Conservation (phyloP, 2,888 invertebrate genomes). For the Andrena bucephala region DNA sequence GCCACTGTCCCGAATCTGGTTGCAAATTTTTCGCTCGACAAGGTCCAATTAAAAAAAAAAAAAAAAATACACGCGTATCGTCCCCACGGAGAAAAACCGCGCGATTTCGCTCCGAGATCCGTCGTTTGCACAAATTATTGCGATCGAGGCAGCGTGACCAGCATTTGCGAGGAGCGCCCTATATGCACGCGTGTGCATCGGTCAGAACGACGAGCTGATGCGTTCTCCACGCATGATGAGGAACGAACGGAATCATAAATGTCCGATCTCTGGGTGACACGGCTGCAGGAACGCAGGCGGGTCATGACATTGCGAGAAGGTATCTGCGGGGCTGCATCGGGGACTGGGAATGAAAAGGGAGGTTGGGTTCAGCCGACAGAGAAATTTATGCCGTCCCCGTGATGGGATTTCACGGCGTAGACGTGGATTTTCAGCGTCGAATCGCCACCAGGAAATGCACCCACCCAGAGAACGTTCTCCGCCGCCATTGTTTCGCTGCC, state of each 20-base stretch:
- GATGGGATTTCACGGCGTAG: slow-evolving; percentile 70
- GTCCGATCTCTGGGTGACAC: slow-evolving; percentile 60
- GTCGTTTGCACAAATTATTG: slow-evolving; percentile 32
- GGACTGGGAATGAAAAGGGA: slow-evolving; percentile 48
- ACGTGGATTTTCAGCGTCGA: slow-evolving; percentile 62
- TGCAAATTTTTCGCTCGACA: slow-evolving; percentile 27
- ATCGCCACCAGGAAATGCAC: slow-evolving; percentile 38
- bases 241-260: slow-evolving; percentile 69
- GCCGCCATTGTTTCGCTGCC: slow-evolving; percentile 37
- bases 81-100: not conserved
- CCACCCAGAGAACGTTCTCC: not conserved
- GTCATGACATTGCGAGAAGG: slow-evolving; percentile 62
- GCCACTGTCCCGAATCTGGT: not conserved
- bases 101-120: slow-evolving; percentile 22
- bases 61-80: not conserved
- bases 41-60: slow-evolving; percentile 52
- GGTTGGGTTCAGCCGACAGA: slow-evolving; percentile 34
- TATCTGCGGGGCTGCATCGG: slow-evolving; percentile 48
- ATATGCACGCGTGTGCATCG: slow-evolving; percentile 19
- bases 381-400: slow-evolving; percentile 67
- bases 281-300: slow-evolving; percentile 47
- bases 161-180: slow-evolving; percentile 22
- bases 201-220: slow-evolving; percentile 21
- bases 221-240: slow-evolving; percentile 61
- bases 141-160: slow-evolving; percentile 22